These are phyloP conservation scores for Brachirus orientalis DNA, from an alignment of 2,113 vertebrate species.

Conservation along the genomic window DNA sequence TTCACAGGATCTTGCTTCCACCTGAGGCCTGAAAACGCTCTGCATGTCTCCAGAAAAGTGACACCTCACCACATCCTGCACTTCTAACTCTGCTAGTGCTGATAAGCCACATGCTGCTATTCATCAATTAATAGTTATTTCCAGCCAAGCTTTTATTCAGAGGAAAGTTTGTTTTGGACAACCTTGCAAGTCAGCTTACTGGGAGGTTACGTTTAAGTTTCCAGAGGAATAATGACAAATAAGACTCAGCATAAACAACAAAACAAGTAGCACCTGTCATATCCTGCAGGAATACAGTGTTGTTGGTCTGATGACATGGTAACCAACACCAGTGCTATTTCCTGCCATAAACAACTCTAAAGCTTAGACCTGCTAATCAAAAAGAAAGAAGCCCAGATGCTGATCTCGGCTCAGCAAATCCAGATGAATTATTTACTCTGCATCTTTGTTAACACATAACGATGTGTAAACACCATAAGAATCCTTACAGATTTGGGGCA, in stretches of 20 bases:
- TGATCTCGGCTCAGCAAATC: conserved; percentile 37
- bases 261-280: conserved; percentile 44
- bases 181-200: neutral
- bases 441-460: conserved; percentile 68
- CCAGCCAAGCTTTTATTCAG: conserved; percentile 4
- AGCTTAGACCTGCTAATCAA: conserved; percentile 35
- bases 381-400: conserved; percentile 34
- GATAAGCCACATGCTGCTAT: conserved; percentile 12
- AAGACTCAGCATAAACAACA: conserved; percentile 1
- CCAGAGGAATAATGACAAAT: conserved; percentile 6
- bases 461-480: conserved; percentile 46
- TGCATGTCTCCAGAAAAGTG: conserved; percentile 19
- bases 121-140: conserved; percentile 25
- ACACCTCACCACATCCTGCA: conserved; percentile 37
- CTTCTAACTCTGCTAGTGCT: neutral
- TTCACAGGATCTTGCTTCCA: conserved; percentile 40
- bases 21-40: conserved; percentile 48
- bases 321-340: conserved; percentile 29
- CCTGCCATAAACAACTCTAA: conserved; percentile 58
- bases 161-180: conserved; percentile 2
- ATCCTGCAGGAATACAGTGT: conserved; percentile 35
- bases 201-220: neutral
- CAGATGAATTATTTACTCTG: conserved; percentile 67
- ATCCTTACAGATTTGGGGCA: conserved; percentile 57
- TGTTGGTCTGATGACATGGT: conserved; percentile 35